A percentile compares a stretch with the other conserved stretches of the same genome.
Conservation (phyloP, 2,113 vertebrate genomes). For the Gila orcuttii region DNA sequence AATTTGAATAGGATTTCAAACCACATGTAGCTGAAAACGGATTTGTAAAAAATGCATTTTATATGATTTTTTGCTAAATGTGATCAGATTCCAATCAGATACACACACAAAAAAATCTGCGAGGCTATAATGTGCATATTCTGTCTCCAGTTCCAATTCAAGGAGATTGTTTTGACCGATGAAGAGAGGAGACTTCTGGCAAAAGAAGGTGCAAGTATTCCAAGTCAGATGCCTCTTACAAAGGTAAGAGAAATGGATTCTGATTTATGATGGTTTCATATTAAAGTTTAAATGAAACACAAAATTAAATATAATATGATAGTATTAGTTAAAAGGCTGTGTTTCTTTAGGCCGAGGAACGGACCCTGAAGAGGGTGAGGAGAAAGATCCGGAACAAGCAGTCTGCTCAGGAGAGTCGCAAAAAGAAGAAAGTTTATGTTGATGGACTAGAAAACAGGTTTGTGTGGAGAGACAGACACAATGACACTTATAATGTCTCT, state of each 20-base stretch:
- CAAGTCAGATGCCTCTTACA: constrained; percentile 82
- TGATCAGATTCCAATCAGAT: too few species aligned
- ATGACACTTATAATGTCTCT: neutral
- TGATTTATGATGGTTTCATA: neutral
- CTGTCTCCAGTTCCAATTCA: constrained; percentile 71
- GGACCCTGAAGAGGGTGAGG: constrained; percentile 82
- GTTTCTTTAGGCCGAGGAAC: constrained; percentile 81
- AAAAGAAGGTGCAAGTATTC: constrained; percentile 83
- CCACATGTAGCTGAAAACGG: too few species aligned
- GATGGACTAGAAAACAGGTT: constrained; percentile 89
- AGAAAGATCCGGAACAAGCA: constrained; percentile 92
- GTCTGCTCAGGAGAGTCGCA: constrained; percentile 87
- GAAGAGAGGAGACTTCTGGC: constrained; percentile 85
- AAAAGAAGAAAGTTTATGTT: constrained; percentile 87
- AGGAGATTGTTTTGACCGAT: constrained; percentile 81
- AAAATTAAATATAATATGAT: neutral
- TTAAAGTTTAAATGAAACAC: neutral
- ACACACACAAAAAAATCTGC: too few species aligned
- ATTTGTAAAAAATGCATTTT: too few species aligned
- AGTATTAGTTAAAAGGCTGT: neutral
- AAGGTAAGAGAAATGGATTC: constrained; percentile 74
- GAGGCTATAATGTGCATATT: neutral
- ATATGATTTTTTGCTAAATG: too few species aligned
- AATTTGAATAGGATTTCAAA: too few species aligned
- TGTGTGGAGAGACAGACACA: neutral